These are phyloP conservation scores for Peromyscus maniculatus DNA, from an alignment of 2,113 vertebrate species.

Conservation along the genomic window DNA sequence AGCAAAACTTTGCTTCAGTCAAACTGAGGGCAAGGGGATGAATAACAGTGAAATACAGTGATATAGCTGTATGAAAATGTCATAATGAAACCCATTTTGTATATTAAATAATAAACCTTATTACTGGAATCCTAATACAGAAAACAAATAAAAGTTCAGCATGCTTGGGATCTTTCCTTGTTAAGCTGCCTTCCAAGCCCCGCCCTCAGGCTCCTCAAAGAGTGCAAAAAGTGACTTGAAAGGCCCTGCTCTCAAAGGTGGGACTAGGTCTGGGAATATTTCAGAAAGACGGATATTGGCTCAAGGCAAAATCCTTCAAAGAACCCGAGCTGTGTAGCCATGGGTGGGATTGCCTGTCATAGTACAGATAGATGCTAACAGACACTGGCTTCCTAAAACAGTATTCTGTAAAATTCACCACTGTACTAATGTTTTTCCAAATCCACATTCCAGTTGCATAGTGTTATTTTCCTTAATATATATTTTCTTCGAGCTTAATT, in stretches of 20 bases:
- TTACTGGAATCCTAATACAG: background rate
- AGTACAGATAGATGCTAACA: background rate
- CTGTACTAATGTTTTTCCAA: background rate
- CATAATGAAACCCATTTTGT: background rate
- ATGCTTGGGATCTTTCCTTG: background rate
- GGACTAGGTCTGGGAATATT: background rate
- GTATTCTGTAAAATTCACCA: background rate
- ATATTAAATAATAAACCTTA: background rate
- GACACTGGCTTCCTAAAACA: background rate
- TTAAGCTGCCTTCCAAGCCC: fast-evolving
- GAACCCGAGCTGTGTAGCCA: background rate
- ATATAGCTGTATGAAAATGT: background rate
- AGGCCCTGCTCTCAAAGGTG: background rate
- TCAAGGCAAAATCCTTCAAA: background rate
- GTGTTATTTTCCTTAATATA: background rate
- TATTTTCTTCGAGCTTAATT: background rate
- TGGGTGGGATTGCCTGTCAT: background rate
- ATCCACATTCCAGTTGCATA: background rate
- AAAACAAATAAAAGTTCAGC: background rate
- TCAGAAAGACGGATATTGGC: background rate
- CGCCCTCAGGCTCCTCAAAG: background rate
- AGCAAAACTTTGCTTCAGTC: background rate
- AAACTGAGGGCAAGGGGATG: background rate
- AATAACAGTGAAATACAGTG: background rate
- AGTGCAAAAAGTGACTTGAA: background rate